Evolutionary conservation across 2,888 invertebrate species (phyloP), one percentile per base, ranked within the genome.

Genomic region (Rhodophaea formosa): DNA sequence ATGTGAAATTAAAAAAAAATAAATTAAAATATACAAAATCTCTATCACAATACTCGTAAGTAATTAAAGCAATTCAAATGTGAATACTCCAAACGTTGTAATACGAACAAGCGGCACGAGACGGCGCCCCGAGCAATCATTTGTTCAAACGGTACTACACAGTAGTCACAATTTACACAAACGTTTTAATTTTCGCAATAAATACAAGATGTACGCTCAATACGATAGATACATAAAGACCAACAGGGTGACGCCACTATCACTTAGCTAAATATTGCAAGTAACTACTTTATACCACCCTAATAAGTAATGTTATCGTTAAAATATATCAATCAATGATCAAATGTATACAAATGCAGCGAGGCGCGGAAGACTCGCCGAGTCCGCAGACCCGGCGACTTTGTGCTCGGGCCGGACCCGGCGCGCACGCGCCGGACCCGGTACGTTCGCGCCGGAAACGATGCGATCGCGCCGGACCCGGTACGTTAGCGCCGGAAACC

Each of bases 1-100:
- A 81, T 88, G 89, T 86, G 84, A 89, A 90, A 88, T 88, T 87
- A 86, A 84, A 88, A 88, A 47, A 85, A 88, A 90, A 91, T 90
- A 90, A 91, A 90, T 91, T 90, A 91, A 88, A 90, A 89, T 90
- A 91, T 90, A 91, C 90, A 91, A 90, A 89, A 91, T 89, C 89
- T 91, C 91, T 91, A 91, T 90, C 91, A 90, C 91, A 91, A 91
- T 90, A 90, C 90, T 90, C 88, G 91, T 90, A 91, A 90, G 90
- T 90, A 91, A 90, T 90, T 91, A 90, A 91, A 91, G 91, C 91
- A 82, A 90, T 88, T 87, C 88, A 88, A 85, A 83, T 88, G 89
- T 90, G 89, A 90, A 90, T 88, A 88, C 88, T 89, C 88, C 88
- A 86, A 87, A 86, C 79, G 83, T 86, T 81, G 86, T 83, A 83